Evolutionary conservation across 2,797 vertebrate genomes (phyloP), one percentile per base, ranked within the genome.

Genomic region (Botia kubotai): DNA sequence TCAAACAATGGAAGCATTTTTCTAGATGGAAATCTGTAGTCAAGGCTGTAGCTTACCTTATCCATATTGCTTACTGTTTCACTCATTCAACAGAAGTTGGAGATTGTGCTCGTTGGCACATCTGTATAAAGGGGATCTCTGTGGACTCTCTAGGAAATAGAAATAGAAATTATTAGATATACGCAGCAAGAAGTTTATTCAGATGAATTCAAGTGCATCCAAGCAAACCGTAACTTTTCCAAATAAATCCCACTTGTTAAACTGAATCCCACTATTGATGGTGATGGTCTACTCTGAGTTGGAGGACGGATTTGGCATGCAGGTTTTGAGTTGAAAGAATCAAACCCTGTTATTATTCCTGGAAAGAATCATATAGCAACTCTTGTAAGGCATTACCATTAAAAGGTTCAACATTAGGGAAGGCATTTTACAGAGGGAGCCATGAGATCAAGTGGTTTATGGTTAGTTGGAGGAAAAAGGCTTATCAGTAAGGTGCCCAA

Each of bases 91-190:
- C 2, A 70, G 43, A 68, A 5, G 12, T 13, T 33, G 52, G 10
- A 19, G 53, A 46, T 10, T 82, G 77, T 66, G 39, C 11, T 2
- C 52, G 72, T 1, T 85, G 80, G 80, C 80, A 82, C 29, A 33
- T 78, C 11, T 84, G 79, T 13, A 78, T 72, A 46, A 81, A 10
- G 48, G 26, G 58, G 5, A 36, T 84, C 4, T 23, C 74, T 36
- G 19, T 26, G 12, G 43, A 21, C 17, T n/a, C 8, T 17, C 77
- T 4, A 46, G 10, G 12, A 46, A 12, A 55, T 60, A 19, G 69
- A 84, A 14, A 46, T 69, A 8, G 29, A 19, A 13, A 36, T 84
- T 0, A 70, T 84, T 23, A 77, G 26, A 48, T 48, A 26, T 72
- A 72, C 79, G 0, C 66, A 85, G 10, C 26, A 13, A 1, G 23